phyloP scores from a whole-genome alignment of 2,888 invertebrate species.

The Bombylius discolor region DNA sequence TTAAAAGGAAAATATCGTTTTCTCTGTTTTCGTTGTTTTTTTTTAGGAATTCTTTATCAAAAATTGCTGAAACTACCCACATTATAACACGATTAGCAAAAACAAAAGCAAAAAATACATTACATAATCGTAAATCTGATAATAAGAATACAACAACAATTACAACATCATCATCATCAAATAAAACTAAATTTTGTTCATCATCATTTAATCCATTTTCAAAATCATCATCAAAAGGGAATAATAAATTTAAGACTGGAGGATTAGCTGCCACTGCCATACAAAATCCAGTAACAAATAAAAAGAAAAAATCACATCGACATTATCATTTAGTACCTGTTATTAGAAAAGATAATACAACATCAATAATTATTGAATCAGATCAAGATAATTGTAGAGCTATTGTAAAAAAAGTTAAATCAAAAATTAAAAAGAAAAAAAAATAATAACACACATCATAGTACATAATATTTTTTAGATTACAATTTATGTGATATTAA shows the following conservation, averaged over 20 bases:
- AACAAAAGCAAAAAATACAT: conserved; percentile 7
- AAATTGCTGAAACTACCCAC: conserved; percentile 26
- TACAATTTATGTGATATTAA: too few species aligned
- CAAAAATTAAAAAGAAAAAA: conserved; percentile 25
- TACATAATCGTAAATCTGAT: background rate
- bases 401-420: conserved; percentile 27
- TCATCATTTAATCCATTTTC: background rate
- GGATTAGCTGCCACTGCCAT: conserved; percentile 47
- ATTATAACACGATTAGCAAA: conserved; percentile 23
- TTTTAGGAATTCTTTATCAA: conserved; percentile 21
- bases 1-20: too few species aligned
- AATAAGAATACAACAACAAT: conserved; percentile 25
- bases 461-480: too few species aligned
- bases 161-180: conserved; percentile 30
- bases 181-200: background rate
- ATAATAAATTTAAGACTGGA: conserved; percentile 43
- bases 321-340: background rate
- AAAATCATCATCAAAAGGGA: background rate
- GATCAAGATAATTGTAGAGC: background rate
- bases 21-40: background rate
- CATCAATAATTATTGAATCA: background rate
- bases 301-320: conserved; percentile 1
- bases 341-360: background rate
- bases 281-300: conserved; percentile 20
- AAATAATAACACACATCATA: background rate